These are phyloP conservation scores for Hypomecis punctinalis DNA, from an alignment of 2,888 invertebrate species.

Conservation along the genomic window DNA sequence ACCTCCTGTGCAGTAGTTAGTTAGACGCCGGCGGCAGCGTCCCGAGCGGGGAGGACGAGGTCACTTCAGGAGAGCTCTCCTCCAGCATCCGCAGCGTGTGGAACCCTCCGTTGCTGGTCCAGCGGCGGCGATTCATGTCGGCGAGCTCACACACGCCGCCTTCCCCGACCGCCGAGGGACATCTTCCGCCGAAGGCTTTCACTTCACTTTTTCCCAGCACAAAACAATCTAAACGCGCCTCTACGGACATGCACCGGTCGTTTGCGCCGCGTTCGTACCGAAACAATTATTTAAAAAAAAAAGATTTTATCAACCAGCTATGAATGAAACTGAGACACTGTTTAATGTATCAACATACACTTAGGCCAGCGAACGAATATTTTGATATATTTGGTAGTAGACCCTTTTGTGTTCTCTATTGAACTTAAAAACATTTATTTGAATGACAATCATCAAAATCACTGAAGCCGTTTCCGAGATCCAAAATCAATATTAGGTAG, in stretches of 20 bases:
- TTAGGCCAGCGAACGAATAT: too few relatives aligned
- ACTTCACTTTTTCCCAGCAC: slow-evolving; percentile 82
- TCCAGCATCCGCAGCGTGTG: slow-evolving; percentile 87
- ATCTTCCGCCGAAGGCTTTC: slow-evolving; percentile 79
- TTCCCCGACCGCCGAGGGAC: slow-evolving; percentile 72
- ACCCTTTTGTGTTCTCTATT: too few relatives aligned
- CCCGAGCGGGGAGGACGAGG: slow-evolving; percentile 90
- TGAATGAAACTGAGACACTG: too few relatives aligned
- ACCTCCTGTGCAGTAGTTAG: too few relatives aligned
- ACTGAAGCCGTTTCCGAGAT: too few relatives aligned
- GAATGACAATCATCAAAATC: too few relatives aligned
- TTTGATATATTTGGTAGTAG: too few relatives aligned
- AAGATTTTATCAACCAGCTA: too few relatives aligned
- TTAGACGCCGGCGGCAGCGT: slow-evolving; percentile 86
- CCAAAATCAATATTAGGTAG: too few relatives aligned
- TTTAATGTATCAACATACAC: too few relatives aligned
- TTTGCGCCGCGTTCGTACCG: slow-evolving; percentile 67
- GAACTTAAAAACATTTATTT: too few relatives aligned
- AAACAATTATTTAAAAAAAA: too few relatives aligned
- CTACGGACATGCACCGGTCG: slow-evolving; percentile 70
- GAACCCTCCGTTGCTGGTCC: slow-evolving; percentile 90
- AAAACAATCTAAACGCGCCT: slow-evolving; percentile 76
- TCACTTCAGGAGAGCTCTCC: slow-evolving; percentile 91
- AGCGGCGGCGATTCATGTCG: slow-evolving; percentile 91
- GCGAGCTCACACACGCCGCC: slow-evolving; percentile 77